These are phyloP conservation scores for Lordiphosa collinella DNA, from an alignment of 1,140 invertebrate genomes.

Conservation along the genomic window DNA sequence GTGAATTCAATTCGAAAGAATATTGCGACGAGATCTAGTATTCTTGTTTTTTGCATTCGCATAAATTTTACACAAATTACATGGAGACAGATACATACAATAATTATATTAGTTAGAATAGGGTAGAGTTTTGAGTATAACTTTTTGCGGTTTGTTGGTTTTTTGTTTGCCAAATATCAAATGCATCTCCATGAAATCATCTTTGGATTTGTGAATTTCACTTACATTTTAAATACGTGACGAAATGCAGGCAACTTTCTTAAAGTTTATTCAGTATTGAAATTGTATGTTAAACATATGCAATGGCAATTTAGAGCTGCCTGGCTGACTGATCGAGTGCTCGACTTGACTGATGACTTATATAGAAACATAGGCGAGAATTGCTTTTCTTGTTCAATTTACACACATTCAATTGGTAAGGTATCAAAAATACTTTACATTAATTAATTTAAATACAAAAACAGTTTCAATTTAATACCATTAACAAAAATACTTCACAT, in stretches of 20 bases:
- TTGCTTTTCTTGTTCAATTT: constrained; percentile 23
- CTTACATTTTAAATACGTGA: constrained; percentile 48
- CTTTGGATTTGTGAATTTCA: constrained; percentile 34
- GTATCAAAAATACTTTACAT: constrained; percentile 70
- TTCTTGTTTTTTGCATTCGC: constrained; percentile 28
- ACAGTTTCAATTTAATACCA: constrained; percentile 60
- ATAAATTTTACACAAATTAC: constrained; percentile 61
- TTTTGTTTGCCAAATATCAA: constrained; percentile 43
- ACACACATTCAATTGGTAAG: constrained; percentile 55
- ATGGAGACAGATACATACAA: constrained; percentile 26
- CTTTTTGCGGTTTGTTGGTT: not conserved
- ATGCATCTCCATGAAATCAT: constrained; percentile 55
- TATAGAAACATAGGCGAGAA: constrained; percentile 38
- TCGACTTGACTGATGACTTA: constrained; percentile 19
- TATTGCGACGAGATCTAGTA: too few relatives aligned
- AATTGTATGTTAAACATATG: constrained; percentile 67
- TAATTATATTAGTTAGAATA: constrained; percentile 43
- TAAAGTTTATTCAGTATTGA: constrained; percentile 52
- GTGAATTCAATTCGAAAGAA: too few relatives aligned
- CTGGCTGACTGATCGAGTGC: constrained; percentile 39
- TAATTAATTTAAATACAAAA: constrained; percentile 64
- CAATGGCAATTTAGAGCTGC: constrained; percentile 61
- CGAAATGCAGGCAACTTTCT: constrained; percentile 63
- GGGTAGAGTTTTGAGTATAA: constrained; percentile 28
- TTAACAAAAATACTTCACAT: constrained; percentile 71